phyloP scores from a whole-genome alignment of 1,140 invertebrate species.

The Bradynema listronoti region DNA sequence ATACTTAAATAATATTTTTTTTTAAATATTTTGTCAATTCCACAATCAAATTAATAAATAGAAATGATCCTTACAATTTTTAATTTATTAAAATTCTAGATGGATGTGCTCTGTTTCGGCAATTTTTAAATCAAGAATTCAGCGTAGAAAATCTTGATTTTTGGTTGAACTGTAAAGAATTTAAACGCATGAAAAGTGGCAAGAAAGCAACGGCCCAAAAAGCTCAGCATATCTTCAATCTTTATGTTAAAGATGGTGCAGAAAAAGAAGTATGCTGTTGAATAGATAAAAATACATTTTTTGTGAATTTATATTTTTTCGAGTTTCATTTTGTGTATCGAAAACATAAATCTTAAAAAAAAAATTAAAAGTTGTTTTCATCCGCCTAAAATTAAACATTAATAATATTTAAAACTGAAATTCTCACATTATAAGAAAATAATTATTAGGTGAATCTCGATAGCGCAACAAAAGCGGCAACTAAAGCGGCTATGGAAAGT shows the following conservation, averaged over 20 bases:
- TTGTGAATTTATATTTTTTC: background rate
- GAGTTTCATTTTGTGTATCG: background rate
- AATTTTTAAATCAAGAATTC: conserved; percentile 34
- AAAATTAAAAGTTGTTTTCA: too few species aligned
- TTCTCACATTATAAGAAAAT: conserved; percentile 8
- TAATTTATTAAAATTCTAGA: conserved; percentile 15
- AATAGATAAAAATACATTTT: conserved; percentile 8
- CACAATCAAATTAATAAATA: background rate
- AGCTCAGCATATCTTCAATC: conserved; percentile 31
- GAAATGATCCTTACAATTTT: conserved; percentile 3
- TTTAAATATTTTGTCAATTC: background rate
- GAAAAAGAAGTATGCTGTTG: conserved; percentile 32
- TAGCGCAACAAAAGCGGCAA: conserved; percentile 35
- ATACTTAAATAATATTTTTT: conserved; percentile 1
- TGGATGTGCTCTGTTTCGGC: conserved; percentile 32
- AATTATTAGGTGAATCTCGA: conserved; percentile 39
- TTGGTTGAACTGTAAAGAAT: conserved; percentile 39
- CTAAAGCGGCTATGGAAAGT: conserved; percentile 30
- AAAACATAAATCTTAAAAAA: too few species aligned
- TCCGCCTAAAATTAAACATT: background rate
- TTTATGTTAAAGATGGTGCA: conserved; percentile 27
- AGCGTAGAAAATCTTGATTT: conserved; percentile 44
- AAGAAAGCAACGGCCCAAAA: conserved; percentile 38
- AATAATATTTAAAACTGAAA: background rate
- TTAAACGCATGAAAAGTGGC: conserved; percentile 36